A percentile compares a stretch with the other conserved stretches of the same genome.
Conservation (phyloP, 1,140 invertebrate species). For the Colletes latitarsis region DNA sequence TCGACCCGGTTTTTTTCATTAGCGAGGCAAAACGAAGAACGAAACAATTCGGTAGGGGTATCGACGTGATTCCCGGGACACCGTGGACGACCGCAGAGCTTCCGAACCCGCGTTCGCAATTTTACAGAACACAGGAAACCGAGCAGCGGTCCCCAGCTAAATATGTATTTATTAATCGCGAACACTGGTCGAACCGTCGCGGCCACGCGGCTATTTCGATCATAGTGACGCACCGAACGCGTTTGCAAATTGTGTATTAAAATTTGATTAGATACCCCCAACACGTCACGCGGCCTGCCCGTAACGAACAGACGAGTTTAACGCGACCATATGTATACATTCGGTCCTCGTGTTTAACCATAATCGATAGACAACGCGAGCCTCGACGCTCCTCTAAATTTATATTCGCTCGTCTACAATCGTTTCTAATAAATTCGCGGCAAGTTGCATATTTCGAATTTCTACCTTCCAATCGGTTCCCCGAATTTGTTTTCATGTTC, state of each 20-base stretch:
- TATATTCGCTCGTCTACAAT: too few species aligned
- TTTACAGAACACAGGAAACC: neutral
- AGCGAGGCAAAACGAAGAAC: too few species aligned
- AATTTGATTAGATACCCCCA: neutral
- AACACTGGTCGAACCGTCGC: neutral
- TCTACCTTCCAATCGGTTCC: too few species aligned
- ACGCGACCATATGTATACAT: neutral
- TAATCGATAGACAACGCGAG: too few species aligned
- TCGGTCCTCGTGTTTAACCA: too few species aligned
- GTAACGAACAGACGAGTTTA: neutral
- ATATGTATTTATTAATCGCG: slow-evolving; percentile 5
- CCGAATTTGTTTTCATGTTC: too few species aligned
- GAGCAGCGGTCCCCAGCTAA: neutral
- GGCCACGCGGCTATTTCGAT: neutral
- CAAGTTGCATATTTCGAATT: too few species aligned
- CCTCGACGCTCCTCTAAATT: too few species aligned
- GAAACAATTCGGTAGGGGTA: neutral
- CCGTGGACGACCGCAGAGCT: neutral
- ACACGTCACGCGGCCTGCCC: neutral
- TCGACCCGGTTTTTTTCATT: too few species aligned
- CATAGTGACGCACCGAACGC: neutral
- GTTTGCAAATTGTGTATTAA: slow-evolving; percentile 1
- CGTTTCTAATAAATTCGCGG: too few species aligned
- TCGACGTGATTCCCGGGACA: neutral
- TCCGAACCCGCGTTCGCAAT: neutral